Base-by-base conservation (phyloP, 1,140 invertebrate species). In the Mizuhopecten yessoensis region DNA sequence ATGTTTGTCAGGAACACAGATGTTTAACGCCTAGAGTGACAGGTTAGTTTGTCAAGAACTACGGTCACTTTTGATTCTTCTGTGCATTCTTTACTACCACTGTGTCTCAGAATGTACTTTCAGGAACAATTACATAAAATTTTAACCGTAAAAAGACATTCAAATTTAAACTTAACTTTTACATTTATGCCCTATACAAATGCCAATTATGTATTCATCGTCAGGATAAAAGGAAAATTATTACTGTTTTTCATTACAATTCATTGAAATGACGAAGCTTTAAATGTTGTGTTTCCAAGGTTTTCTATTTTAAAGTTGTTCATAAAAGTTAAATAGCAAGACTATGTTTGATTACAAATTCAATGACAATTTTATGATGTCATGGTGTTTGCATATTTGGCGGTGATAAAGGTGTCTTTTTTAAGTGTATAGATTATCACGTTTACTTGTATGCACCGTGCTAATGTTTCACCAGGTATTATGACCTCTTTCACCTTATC, bases 251-350 rank as follows among this genome's bases (percentile, higher is more conserved):
- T 75, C 11, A 75, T 75, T 75, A 5, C n/a, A 29, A 29, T n/a
- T 29, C 57, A 75, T 75, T 75, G n/a, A 75, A 75, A 29, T n/a
- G n/a, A 75, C 57, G n/a, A n/a, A 75, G 57, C 57, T 75, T 75
- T 75, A n/a, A 29, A 75, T 75, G n/a, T 75, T n/a, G 5, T 75
- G 57, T 75, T 75, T 75, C 57, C 57, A 75, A 29, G 57, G 57
- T 29, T 75, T 45, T 75, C 57, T 29, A 29, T 75, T 75, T 29
- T 75, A 75, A 75, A 75, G 57, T 75, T 75, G 17, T 75, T 1
- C 57, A 75, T 75, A 75, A 75, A 75, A 75, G n/a, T 15, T 75
- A 29, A 75, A 75, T 75, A 75, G 57, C 57, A 75, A 29, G 15
- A n/a, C 57, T 75, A 0, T 75, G 57, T 75, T 75, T 75, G 57